Conservation (phyloP, 2,113 vertebrate species). For the Larimichthys crocea region DNA sequence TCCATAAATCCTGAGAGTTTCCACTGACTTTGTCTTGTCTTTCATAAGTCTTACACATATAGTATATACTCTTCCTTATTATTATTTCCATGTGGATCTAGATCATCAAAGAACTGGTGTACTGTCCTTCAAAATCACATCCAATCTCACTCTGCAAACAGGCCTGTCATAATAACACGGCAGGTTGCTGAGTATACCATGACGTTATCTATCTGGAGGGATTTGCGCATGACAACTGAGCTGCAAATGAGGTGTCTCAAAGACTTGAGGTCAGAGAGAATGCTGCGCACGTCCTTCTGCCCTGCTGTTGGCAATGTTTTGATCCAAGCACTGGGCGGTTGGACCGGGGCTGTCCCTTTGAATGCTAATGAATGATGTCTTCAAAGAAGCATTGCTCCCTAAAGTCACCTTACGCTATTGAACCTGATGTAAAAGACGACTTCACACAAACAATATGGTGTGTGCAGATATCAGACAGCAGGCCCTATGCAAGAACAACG, state of each 20-base stretch:
- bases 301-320: conserved; percentile 60
- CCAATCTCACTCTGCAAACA: conserved; percentile 67
- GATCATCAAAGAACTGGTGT: conserved; percentile 42
- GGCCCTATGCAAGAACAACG: conserved; percentile 8
- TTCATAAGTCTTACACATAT: conserved; percentile 36
- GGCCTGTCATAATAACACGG: conserved; percentile 55
- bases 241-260: conserved; percentile 68
- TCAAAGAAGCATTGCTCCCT: conserved; percentile 58
- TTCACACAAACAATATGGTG: conserved; percentile 9
- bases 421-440: conserved; percentile 46
- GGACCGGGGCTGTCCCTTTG: conserved; percentile 37
- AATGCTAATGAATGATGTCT: conserved; percentile 73
- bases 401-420: conserved; percentile 65
- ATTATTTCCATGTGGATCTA: conserved; percentile 28
- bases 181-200: conserved; percentile 57
- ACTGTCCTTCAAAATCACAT: conserved; percentile 57
- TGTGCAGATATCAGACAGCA: conserved; percentile 35
- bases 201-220: conserved; percentile 63
- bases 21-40: conserved; percentile 62
- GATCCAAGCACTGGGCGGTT: conserved; percentile 49
- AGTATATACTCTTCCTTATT: conserved; percentile 1
- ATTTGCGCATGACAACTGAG: conserved; percentile 68
- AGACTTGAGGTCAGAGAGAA: conserved; percentile 50
- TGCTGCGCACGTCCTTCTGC: conserved; percentile 51
- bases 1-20: conserved; percentile 35